Conservation (phyloP, 2,113 vertebrate genomes). For the Diadophis punctatus region DNA sequence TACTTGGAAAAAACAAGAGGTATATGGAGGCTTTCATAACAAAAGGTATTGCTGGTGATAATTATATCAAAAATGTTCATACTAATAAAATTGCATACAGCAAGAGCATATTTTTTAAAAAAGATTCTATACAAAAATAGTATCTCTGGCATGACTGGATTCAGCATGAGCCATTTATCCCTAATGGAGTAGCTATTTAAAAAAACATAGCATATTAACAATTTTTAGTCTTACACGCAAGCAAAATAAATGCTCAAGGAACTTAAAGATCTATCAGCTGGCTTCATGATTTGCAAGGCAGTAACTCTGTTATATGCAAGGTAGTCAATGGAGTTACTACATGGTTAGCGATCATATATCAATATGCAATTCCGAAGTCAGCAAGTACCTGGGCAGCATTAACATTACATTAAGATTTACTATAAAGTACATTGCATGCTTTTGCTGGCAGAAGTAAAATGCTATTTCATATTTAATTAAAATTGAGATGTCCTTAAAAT, state of each 20-base stretch:
- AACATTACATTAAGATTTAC: slow-evolving; percentile 29
- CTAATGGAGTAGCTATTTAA: background rate
- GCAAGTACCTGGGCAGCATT: slow-evolving; percentile 32
- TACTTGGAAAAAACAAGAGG: background rate
- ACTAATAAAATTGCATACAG: background rate
- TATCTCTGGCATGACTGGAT: background rate
- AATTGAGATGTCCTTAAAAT: slow-evolving; percentile 42
- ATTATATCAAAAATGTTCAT: background rate
- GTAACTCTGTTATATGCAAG: slow-evolving; percentile 1
- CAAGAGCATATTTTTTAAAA: background rate
- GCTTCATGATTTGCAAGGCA: slow-evolving; percentile 2
- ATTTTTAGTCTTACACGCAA: background rate
- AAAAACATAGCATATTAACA: background rate
- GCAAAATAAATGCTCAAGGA: slow-evolving; percentile 7
- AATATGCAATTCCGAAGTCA: slow-evolving; percentile 30
- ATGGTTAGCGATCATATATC: background rate
- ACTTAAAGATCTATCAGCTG: background rate
- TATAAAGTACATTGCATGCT: slow-evolving; percentile 37
- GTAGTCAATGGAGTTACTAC: slow-evolving; percentile 13
- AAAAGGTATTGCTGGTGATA: background rate
- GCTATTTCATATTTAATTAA: slow-evolving; percentile 68
- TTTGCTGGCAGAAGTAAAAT: slow-evolving; percentile 51
- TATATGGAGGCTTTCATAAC: background rate
- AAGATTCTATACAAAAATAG: background rate
- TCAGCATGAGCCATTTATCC: background rate